These are phyloP conservation scores for Heliothis virescens DNA, from an alignment of 1,140 invertebrate genomes.

Conservation along the genomic window DNA sequence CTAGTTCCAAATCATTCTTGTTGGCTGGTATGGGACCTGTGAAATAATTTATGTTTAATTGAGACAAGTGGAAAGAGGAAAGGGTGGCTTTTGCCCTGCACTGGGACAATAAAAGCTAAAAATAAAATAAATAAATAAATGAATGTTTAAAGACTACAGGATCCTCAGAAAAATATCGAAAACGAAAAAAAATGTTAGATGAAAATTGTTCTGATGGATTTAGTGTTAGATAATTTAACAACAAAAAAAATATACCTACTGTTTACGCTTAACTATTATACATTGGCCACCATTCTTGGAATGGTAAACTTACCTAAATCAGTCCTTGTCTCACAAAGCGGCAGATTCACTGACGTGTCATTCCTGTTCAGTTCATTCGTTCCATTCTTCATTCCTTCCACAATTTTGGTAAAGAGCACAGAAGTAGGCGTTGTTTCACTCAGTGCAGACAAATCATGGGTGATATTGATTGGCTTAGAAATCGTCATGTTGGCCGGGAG, in stretches of 20 bases:
- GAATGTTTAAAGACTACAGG: too few species aligned
- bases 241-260: too few species aligned
- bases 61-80: too few species aligned
- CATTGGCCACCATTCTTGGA: background rate
- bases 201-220: too few species aligned
- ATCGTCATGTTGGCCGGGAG: conserved; percentile 57
- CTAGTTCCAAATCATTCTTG: conserved; percentile 79
- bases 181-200: too few species aligned
- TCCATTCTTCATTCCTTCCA: conserved; percentile 69
- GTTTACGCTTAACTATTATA: too few species aligned
- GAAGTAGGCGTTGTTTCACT: conserved; percentile 53
- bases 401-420: conserved; percentile 69
- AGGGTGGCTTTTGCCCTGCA: too few species aligned
- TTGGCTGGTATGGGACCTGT: conserved; percentile 80
- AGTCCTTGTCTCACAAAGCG: conserved; percentile 71
- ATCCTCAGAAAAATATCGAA: too few species aligned
- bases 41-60: conserved; percentile 46
- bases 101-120: too few species aligned
- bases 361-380: conserved; percentile 69
- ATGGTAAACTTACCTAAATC: conserved; percentile 71
- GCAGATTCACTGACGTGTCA: conserved; percentile 59
- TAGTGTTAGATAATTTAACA: too few species aligned
- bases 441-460: background rate
- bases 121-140: too few species aligned
- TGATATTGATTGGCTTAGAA: conserved; percentile 53